Percentiles rank a stretch among this genome's conserved stretches.
These are phyloP conservation scores for Sinella curviseta DNA, from an alignment of 1,140 invertebrate genomes.

Conservation along the genomic window DNA sequence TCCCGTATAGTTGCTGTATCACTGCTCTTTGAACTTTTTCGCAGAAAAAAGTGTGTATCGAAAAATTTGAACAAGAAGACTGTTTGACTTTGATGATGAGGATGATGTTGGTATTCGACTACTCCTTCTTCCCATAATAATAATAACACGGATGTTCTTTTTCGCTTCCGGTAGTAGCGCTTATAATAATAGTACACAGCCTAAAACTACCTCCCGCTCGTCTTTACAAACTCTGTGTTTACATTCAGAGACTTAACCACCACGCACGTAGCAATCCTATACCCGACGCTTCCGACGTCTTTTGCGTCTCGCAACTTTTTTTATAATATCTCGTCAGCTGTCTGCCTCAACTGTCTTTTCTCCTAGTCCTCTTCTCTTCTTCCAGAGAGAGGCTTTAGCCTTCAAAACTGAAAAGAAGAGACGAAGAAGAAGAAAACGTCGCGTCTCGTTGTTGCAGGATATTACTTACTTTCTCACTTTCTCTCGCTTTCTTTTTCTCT, in stretches of 20 bases:
- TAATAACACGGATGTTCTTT: background rate
- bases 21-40: too few relatives aligned
- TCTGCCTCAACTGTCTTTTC: background rate
- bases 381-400: background rate
- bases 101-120: background rate
- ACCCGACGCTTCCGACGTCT: background rate
- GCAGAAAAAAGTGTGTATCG: too few relatives aligned
- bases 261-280: background rate
- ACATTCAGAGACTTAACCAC: background rate
- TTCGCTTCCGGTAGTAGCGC: background rate
- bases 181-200: background rate
- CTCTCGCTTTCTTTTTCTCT: background rate
- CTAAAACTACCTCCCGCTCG: background rate
- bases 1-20: too few relatives aligned
- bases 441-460: slow-evolving; percentile 10
- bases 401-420: background rate
- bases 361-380: background rate
- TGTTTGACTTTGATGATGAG: too few relatives aligned
- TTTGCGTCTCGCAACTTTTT: background rate
- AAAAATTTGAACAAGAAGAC: too few relatives aligned
- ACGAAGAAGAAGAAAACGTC: background rate
- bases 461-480: slow-evolving; percentile 2
- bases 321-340: slow-evolving; percentile 12
- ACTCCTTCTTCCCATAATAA: background rate
- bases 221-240: background rate